Percentiles rank a stretch among this genome's conserved stretches.
Evolutionary conservation across 2,797 vertebrate genomes (phyloP).

Genomic region (Alosa sapidissima): DNA sequence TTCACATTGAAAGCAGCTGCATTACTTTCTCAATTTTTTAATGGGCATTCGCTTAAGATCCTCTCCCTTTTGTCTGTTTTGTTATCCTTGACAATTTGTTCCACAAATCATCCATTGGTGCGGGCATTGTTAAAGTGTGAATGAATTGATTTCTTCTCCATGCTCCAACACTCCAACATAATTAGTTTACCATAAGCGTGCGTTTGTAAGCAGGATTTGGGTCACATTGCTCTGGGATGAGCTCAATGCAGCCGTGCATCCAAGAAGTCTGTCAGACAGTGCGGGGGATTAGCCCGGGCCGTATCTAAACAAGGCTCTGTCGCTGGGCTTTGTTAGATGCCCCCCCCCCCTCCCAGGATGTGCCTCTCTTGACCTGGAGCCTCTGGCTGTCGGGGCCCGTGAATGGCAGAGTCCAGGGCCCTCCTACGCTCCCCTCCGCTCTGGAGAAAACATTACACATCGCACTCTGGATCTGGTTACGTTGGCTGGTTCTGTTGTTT

Average conservation of each 20-base stretch:
- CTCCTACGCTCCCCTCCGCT: not conserved
- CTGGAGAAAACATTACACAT: slow-evolving; percentile 4
- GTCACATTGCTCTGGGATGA: slow-evolving; percentile 33
- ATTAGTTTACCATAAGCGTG: slow-evolving; percentile 25
- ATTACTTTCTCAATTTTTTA: not conserved
- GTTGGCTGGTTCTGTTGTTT: not conserved
- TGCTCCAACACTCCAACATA: slow-evolving; percentile 5
- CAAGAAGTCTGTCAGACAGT: slow-evolving; percentile 23
- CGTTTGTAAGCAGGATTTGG: slow-evolving; percentile 20
- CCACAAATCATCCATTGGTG: not conserved
- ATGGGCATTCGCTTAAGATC: slow-evolving; percentile 4
- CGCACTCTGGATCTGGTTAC: not conserved
- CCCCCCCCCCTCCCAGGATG: not conserved
- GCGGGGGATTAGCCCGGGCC: not conserved
- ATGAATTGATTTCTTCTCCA: slow-evolving; percentile 10
- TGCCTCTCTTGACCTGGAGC: not conserved
- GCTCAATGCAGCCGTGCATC: slow-evolving; percentile 22
- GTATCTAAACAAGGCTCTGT: slow-evolving; percentile 18
- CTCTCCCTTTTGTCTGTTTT: slow-evolving; percentile 3
- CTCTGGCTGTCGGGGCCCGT: not conserved
- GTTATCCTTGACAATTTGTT: not conserved
- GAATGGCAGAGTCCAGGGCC: not conserved
- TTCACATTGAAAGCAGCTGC: slow-evolving; percentile 7
- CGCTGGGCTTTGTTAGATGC: not conserved
- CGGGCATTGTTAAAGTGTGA: slow-evolving; percentile 13